Evolutionary conservation across 2,888 invertebrate species (phyloP).

Genomic region (Cephalotes varians): DNA sequence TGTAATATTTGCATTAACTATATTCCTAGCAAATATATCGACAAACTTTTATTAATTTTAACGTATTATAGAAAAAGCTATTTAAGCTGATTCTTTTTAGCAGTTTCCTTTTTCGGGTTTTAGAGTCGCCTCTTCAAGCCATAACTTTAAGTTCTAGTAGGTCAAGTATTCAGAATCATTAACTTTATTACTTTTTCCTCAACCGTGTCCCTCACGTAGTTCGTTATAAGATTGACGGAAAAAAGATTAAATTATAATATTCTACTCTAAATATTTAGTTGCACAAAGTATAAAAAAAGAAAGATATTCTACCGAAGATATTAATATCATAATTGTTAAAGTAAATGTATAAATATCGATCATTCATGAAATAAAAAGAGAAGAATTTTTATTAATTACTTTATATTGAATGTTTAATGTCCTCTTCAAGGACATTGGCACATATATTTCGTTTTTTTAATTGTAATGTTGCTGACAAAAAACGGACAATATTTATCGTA

Average conservation of each 20-base stretch:
- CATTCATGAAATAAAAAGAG: not conserved
- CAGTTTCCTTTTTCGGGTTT: not conserved
- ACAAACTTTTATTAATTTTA: not conserved
- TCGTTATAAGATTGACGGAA: not conserved
- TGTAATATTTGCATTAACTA: not conserved
- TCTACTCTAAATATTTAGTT: not conserved
- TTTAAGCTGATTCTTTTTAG: not conserved
- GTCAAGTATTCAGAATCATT: slow-evolving; percentile 39
- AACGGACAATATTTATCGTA: not conserved
- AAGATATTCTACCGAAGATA: not conserved
- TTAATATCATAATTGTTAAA: not conserved
- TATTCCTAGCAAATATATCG: not conserved
- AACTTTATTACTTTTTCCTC: slow-evolving; percentile 14
- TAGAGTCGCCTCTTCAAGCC: not conserved
- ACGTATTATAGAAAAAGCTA: not conserved
- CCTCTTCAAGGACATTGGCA: not conserved
- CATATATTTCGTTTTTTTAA: not conserved
- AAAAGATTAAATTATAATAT: not conserved
- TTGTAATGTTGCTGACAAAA: not conserved
- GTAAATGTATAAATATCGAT: not conserved
- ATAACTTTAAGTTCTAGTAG: slow-evolving; percentile 35
- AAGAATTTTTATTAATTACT: not conserved
- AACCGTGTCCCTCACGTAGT: not conserved
- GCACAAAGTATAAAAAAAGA: not conserved
- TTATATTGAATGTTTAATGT: not conserved